These are phyloP conservation scores for Lycaena phlaeas DNA, from an alignment of 2,888 invertebrate species.

Conservation along the genomic window DNA sequence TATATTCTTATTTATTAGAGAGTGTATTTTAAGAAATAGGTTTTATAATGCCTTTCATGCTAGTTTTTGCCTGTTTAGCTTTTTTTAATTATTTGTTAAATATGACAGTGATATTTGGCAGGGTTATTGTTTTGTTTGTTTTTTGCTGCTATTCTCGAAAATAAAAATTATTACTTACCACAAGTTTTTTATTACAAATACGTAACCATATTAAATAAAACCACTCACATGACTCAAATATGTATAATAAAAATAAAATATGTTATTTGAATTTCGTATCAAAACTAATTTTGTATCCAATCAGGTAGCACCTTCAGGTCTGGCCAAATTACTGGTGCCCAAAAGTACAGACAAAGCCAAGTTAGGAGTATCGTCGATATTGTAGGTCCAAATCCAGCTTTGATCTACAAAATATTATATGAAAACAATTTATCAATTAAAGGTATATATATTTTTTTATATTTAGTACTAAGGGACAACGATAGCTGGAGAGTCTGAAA, in stretches of 20 bases:
- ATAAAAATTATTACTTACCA: neutral
- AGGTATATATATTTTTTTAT: too few species aligned
- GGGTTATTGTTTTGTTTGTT: neutral
- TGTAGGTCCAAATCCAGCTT: constrained; percentile 39
- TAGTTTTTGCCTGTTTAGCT: neutral
- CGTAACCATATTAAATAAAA: too few species aligned
- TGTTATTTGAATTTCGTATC: too few species aligned
- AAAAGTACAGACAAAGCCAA: constrained; percentile 32
- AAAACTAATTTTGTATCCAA: constrained; percentile 21
- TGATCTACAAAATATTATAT: too few species aligned
- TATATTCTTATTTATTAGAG: too few species aligned
- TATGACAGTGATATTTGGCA: neutral
- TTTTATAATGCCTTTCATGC: too few species aligned
- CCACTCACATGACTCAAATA: too few species aligned
- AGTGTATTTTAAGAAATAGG: neutral
- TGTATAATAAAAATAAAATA: too few species aligned
- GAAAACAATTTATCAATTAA: too few species aligned
- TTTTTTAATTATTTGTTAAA: neutral
- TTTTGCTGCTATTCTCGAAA: neutral
- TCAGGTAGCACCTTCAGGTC: constrained; percentile 24
- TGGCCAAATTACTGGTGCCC: constrained; percentile 47
- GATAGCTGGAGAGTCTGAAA: too few species aligned
- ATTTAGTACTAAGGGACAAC: too few species aligned
- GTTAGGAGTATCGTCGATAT: constrained; percentile 32
- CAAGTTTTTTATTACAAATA: too few species aligned